These are phyloP conservation scores for Silurus asotus DNA, from an alignment of 2,113 vertebrate species.

Conservation along the genomic window DNA sequence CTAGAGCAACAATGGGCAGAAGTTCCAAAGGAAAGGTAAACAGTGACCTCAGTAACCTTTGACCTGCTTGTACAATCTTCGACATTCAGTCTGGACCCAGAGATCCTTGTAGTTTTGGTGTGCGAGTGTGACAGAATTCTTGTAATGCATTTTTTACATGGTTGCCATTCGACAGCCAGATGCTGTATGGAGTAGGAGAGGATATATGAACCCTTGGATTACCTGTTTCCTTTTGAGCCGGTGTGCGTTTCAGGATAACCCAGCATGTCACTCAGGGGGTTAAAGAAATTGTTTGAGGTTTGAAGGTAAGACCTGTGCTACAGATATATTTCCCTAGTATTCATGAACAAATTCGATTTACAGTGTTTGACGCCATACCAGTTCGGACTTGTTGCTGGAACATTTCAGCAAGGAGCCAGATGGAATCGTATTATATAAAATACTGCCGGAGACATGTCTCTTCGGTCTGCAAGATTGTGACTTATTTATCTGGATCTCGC, in stretches of 20 bases:
- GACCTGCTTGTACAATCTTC: slow-evolving; percentile 55
- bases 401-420: neutral
- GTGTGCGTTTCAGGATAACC: neutral
- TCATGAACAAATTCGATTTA: slow-evolving; percentile 7
- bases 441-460: neutral
- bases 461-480: neutral
- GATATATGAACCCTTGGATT: slow-evolving; percentile 22
- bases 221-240: neutral
- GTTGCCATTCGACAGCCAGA: slow-evolving; percentile 20
- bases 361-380: neutral
- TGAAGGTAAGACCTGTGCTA: slow-evolving; percentile 33
- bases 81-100: slow-evolving; percentile 48
- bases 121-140: slow-evolving; percentile 44
- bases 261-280: slow-evolving; percentile 18
- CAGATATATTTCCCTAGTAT: neutral
- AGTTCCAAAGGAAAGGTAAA: slow-evolving; percentile 53
- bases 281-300: slow-evolving; percentile 27
- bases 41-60: slow-evolving; percentile 59
- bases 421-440: neutral
- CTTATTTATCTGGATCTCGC: slow-evolving; percentile 8
- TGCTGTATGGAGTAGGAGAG: slow-evolving; percentile 16
- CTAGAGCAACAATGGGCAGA: slow-evolving; percentile 54
- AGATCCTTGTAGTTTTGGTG: slow-evolving; percentile 36
- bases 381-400: slow-evolving; percentile 31
- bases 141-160: slow-evolving; percentile 32